Evolutionary conservation across 1,140 invertebrate genomes (phyloP).

Genomic region (Ips nitidus): DNA sequence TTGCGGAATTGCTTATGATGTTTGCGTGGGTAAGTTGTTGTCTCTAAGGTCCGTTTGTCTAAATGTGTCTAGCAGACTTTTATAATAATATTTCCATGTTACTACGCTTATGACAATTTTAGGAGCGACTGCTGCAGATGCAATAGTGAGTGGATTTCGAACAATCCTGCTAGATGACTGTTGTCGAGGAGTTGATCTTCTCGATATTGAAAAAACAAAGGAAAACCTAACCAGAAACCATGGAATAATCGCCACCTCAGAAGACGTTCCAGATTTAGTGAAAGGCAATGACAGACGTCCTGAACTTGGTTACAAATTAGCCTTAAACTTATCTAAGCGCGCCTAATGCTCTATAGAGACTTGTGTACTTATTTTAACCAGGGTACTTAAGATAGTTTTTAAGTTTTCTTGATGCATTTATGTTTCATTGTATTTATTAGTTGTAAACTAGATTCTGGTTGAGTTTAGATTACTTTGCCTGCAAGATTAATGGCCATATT

Average conservation of each 20-base stretch:
- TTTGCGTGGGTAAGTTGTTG: conserved; percentile 71
- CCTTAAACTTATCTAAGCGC: conserved; percentile 52
- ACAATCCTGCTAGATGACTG: conserved; percentile 73
- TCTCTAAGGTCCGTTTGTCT: neutral
- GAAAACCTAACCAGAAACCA: conserved; percentile 55
- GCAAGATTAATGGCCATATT: too few species aligned
- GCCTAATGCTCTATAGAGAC: neutral
- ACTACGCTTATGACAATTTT: conserved; percentile 21
- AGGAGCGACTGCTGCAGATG: conserved; percentile 65
- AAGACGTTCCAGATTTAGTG: conserved; percentile 60
- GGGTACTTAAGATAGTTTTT: conserved; percentile 2
- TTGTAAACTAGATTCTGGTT: too few species aligned
- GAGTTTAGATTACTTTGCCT: too few species aligned
- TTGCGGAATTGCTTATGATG: conserved; percentile 78
- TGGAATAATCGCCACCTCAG: conserved; percentile 59
- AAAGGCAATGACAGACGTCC: conserved; percentile 60
- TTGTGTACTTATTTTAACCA: neutral
- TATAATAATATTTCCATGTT: neutral
- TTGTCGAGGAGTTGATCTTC: conserved; percentile 62
- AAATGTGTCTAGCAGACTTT: neutral
- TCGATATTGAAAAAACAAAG: conserved; percentile 58
- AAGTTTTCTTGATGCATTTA: neutral
- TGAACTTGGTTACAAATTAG: conserved; percentile 61
- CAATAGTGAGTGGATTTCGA: conserved; percentile 66
- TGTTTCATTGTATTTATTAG: neutral